These are phyloP conservation scores for Spinus pinus DNA, from an alignment of 2,797 vertebrate genomes.

Conservation along the genomic window DNA sequence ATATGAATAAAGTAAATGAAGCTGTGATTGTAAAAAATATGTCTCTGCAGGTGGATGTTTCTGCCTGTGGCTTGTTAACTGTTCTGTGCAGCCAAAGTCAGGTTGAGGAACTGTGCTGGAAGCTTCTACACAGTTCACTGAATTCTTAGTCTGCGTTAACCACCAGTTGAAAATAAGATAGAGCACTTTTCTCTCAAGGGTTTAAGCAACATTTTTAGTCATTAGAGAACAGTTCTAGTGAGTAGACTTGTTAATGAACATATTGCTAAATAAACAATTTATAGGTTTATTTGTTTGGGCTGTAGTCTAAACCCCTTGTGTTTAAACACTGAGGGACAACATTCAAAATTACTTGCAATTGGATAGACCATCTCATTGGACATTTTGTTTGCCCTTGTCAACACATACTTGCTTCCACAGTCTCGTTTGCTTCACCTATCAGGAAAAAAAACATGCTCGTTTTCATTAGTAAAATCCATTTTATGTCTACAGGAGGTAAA, in stretches of 20 bases:
- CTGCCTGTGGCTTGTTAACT: background rate
- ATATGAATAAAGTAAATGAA: background rate
- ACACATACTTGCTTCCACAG: background rate
- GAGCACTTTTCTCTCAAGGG: background rate
- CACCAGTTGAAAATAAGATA: background rate
- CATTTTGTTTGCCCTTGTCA: conserved; percentile 13
- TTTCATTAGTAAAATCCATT: conserved; percentile 69
- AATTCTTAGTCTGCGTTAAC: background rate
- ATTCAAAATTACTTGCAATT: conserved; percentile 8
- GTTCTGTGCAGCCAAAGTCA: background rate
- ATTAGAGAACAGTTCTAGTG: background rate
- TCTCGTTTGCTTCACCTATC: conserved; percentile 36
- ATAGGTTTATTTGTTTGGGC: background rate
- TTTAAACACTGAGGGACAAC: background rate
- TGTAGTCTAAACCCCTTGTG: background rate
- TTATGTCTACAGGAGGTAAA: conserved; percentile 73
- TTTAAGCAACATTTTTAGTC: background rate
- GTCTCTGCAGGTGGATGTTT: background rate
- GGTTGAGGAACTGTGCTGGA: background rate
- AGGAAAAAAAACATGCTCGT: conserved; percentile 27
- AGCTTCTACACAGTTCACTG: background rate
- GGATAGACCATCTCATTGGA: background rate
- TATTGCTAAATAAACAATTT: background rate
- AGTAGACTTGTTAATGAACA: background rate
- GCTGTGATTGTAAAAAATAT: background rate